Conservation (phyloP, 1,140 invertebrate species). For the Pararge aegeria region DNA sequence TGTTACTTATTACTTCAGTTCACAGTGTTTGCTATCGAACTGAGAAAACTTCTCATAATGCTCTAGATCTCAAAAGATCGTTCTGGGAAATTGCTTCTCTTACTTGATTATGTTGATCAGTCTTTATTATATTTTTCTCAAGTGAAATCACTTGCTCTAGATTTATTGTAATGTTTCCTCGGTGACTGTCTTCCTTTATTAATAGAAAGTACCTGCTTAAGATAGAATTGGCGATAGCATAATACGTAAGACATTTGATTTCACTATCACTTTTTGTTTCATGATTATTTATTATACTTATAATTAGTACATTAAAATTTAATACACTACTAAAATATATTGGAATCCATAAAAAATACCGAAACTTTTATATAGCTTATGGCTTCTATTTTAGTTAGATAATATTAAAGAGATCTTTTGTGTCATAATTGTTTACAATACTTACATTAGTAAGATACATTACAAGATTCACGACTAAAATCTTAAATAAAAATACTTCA, state of each 20-base stretch:
- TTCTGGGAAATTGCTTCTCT: conserved; percentile 57
- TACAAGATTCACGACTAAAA: too few relatives aligned
- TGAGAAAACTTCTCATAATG: conserved; percentile 42
- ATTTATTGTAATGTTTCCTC: conserved; percentile 26
- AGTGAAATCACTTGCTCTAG: conserved; percentile 52
- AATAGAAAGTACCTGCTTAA: conserved; percentile 3
- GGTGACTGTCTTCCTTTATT: conserved; percentile 11
- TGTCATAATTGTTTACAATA: too few relatives aligned
- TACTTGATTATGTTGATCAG: conserved; percentile 51
- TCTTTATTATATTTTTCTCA: conserved; percentile 58
- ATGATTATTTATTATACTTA: background rate
- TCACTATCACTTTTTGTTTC: background rate
- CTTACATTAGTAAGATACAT: too few relatives aligned
- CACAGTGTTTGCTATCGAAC: conserved; percentile 42
- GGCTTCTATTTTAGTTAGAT: too few relatives aligned
- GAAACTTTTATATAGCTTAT: too few relatives aligned
- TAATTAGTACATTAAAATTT: too few relatives aligned
- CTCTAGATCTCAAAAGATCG: conserved; percentile 57
- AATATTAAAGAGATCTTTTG: too few relatives aligned
- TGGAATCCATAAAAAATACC: too few relatives aligned
- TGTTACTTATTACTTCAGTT: conserved; percentile 21
- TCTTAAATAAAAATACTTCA: too few relatives aligned
- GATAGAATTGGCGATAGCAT: background rate
- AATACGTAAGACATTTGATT: background rate
- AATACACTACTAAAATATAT: too few relatives aligned